These are phyloP conservation scores for Phrynosoma platyrhinos DNA, from an alignment of 2,113 vertebrate species.

Conservation along the genomic window DNA sequence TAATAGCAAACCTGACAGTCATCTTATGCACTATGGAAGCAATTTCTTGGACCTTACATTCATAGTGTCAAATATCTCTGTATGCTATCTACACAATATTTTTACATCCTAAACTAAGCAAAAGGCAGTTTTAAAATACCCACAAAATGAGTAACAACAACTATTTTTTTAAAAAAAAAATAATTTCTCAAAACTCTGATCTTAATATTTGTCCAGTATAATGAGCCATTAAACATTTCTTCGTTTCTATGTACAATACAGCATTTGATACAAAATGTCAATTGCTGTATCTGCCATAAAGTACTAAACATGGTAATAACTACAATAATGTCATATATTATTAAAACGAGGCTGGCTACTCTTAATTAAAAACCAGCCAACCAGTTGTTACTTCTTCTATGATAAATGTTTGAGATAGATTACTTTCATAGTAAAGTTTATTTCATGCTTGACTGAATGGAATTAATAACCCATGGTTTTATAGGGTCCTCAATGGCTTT, in stretches of 20 bases:
- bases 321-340: neutral
- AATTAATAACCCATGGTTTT: constrained; percentile 20
- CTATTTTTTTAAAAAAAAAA: neutral
- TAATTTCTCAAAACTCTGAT: neutral
- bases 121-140: too few species aligned
- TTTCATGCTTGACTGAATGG: constrained; percentile 16
- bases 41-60: too few species aligned
- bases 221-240: neutral
- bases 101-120: too few species aligned
- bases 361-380: constrained; percentile 27
- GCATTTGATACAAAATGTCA: neutral
- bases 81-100: too few species aligned
- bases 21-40: too few species aligned
- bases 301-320: neutral
- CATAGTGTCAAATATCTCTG: too few species aligned
- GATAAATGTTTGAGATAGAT: neutral
- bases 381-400: neutral
- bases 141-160: too few species aligned
- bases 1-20: too few species aligned
- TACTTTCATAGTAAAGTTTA: constrained; percentile 5
- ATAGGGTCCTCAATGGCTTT: neutral
- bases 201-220: constrained; percentile 8
- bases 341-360: neutral
- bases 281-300: neutral
- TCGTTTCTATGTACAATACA: neutral